Evolutionary conservation across 2,888 invertebrate species (phyloP).

Genomic region (Ethmia dodecea): DNA sequence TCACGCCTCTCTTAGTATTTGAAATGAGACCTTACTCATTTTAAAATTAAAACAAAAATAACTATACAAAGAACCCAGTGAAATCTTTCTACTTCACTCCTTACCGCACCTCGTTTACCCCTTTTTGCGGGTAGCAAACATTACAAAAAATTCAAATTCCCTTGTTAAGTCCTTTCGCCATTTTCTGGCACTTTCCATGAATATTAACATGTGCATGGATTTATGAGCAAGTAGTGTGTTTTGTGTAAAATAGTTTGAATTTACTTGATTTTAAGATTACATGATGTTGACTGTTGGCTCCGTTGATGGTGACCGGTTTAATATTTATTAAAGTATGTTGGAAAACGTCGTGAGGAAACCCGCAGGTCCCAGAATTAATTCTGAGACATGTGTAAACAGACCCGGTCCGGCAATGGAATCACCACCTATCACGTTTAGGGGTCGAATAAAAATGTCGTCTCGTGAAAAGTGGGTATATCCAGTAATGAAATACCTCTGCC

Average conservation of each 20-base stretch:
- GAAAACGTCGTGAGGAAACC: background rate
- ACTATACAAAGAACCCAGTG: background rate
- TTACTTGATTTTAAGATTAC: background rate
- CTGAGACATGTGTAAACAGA: background rate
- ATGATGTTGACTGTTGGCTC: background rate
- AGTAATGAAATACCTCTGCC: too few relatives aligned
- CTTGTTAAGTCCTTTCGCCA: conserved; percentile 44
- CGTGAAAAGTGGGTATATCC: too few relatives aligned
- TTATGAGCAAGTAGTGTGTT: conserved; percentile 6
- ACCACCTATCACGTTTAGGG: too few relatives aligned
- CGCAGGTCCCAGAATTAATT: background rate
- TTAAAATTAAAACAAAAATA: background rate
- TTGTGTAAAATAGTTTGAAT: background rate
- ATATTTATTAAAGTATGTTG: background rate
- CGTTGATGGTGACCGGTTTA: too few relatives aligned
- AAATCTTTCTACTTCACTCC: background rate
- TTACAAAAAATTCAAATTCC: conserved; percentile 63
- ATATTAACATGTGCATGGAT: conserved; percentile 45
- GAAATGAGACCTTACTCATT: background rate
- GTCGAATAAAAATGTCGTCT: too few relatives aligned
- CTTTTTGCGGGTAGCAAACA: conserved; percentile 26
- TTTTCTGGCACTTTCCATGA: conserved; percentile 43
- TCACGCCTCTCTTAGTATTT: background rate
- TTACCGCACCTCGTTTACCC: conserved; percentile 18
- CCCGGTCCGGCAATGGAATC: too few relatives aligned